Evolutionary conservation across 2,113 vertebrate genomes (phyloP), one percentile per base, ranked within the genome.

Genomic region (Myotis lucifugus): DNA sequence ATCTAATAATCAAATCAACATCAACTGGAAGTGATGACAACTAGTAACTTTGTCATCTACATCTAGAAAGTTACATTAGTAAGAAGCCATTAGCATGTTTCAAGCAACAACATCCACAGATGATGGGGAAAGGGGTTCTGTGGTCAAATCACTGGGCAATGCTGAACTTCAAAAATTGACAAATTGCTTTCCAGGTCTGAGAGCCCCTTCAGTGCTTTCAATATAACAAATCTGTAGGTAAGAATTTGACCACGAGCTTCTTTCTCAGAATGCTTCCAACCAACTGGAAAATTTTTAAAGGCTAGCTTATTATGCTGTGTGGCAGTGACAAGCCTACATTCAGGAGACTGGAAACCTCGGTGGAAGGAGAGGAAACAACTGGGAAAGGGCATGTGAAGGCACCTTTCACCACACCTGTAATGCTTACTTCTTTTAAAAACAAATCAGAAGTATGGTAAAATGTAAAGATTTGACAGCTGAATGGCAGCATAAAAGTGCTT

Each of bases 31-130:
- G 64, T 70, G 54, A 95, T 78, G 88, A 73, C 18, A 77, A 83
- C 73, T 40, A 83, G 19, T 18, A 88, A 59, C 52, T 72, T 67
- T 67, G 23, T 93, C 54, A 82, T 66, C 69, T 52, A 94, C 73
- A 83, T 89, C 84, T 91, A 89, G 17, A 83, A 94, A 72, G 34
- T 91, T 32, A 84, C 23, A 85, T 79, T 29, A 87, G 50, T 54
- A 34, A 88, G 73, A 72, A 69, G 46, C 40, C 59, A 25, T 61
- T 7, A 52, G 23, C 37, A 88, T 37, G 29, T 91, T 84, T 79
- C 40, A 94, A 95, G 73, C 64, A 90, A 37, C 46, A 37, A 69
- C 29, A 70, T 8, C 61, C 27, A 56, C 3, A 92, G 48, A 85
- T 48, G 1, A 18, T 6, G 29, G 23, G 32, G 66, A 37, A 72